Evolutionary conservation across 2,888 invertebrate species (phyloP).

Genomic region (Dasysyrphus tricinctus): DNA sequence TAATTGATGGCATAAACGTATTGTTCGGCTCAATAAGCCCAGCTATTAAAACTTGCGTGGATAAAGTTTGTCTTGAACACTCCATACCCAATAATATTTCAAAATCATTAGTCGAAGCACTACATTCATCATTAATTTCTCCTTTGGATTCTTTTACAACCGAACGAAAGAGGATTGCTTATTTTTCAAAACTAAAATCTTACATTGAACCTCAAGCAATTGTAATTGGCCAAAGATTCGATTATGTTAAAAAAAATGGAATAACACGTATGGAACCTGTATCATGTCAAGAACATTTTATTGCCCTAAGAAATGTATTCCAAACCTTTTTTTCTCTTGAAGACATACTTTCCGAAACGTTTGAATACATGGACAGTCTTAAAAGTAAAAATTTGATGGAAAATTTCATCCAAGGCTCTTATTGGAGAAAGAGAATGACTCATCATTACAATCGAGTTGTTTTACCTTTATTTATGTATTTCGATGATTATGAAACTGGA

Average conservation of each 20-base stretch:
- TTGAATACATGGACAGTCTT: slow-evolving; percentile 5
- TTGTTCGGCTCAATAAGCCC: not conserved
- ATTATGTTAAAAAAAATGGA: not conserved
- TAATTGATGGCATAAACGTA: not conserved
- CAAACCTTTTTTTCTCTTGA: not conserved
- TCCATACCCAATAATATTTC: not conserved
- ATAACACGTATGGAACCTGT: not conserved
- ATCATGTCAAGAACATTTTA: not conserved
- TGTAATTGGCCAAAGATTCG: not conserved
- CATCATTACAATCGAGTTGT: not conserved
- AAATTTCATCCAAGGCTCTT: slow-evolving; percentile 6
- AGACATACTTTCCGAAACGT: not conserved
- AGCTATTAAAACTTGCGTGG: not conserved
- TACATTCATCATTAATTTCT: not conserved
- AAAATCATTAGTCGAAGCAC: not conserved
- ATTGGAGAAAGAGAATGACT: not conserved
- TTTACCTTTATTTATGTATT: not conserved
- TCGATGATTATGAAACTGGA: slow-evolving; percentile 7
- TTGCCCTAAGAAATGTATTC: not conserved
- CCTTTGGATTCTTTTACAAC: not conserved
- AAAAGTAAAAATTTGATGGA: not conserved
- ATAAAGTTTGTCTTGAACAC: not conserved
- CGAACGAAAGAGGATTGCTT: not conserved
- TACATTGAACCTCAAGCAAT: not conserved
- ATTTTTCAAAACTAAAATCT: not conserved